Evolutionary conservation across 2,888 invertebrate species (phyloP), one percentile per base, ranked within the genome.

Genomic region (Vandiemenella viatica): DNA sequence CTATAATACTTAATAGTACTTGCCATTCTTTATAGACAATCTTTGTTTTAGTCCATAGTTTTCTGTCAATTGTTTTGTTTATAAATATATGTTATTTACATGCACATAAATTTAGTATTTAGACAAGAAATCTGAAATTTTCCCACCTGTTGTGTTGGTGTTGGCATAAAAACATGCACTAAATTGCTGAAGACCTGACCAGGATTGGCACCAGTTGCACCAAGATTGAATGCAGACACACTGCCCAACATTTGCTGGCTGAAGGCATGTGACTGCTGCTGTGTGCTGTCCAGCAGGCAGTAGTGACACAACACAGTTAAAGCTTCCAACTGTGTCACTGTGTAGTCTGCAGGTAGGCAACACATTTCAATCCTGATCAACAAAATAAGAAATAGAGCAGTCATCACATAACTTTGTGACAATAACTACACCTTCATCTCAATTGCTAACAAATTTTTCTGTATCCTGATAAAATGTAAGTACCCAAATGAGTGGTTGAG

Each of bases 141-240:
- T 10, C 42, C 7, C 55, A 67, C 67, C 48, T 62, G 63, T 17
- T 68, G 66, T 6, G 73, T 63, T 8, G 76, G 75, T 15, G 72
- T 70, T 5, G 84, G 80, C 55, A 83, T 78, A 61, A 89, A 87
- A 3, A 83, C 85, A 62, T 85, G 83, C 45, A 87, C 79, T 37
- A 90, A 73, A 63, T 84, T 87, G 59, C 80, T 83, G 57, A 89
- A 75, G 51, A 88, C 75, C 60, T 87, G 86, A 0, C 79, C 78
- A 1, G 80, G 73, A 63, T 77, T 75, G 3, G 75, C 47, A n/a
- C 57, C 56, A 7, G 55, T 46, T 16, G 52, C 69, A 42, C 69
- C 71, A 37, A 73, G 69, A 1, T 73, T 67, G 22, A 73, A 67
- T 19, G 69, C 67, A 10, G 50, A 53, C 17, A 69, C 70, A 4